These are phyloP conservation scores for Flexamia atlantica DNA, from an alignment of 2,888 invertebrate species.

Conservation along the genomic window DNA sequence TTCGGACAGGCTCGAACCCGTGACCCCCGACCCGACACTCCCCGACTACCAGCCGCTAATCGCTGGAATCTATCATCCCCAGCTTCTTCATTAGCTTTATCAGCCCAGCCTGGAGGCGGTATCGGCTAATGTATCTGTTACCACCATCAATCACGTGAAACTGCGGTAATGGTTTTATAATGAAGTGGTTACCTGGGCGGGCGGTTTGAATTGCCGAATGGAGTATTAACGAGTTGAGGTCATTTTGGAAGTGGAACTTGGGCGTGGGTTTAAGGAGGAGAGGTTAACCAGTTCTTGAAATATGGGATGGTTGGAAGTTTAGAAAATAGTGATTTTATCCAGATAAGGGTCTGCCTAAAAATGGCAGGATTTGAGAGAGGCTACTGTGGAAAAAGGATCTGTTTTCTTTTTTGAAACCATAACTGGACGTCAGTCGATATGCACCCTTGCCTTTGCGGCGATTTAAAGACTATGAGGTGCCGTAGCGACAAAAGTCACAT, in stretches of 20 bases:
- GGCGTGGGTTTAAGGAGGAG: too few species aligned
- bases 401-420: too few species aligned
- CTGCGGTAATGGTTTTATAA: conserved; percentile 52
- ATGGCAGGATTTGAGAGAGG: too few species aligned
- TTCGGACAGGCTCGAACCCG: not conserved
- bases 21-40: conserved; percentile 19
- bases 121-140: conserved; percentile 42
- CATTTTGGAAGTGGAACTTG: not conserved
- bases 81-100: conserved; percentile 24
- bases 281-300: too few species aligned
- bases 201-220: not conserved
- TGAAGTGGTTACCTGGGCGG: conserved; percentile 37
- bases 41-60: conserved; percentile 32
- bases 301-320: too few species aligned
- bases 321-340: too few species aligned
- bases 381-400: too few species aligned
- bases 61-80: conserved; percentile 21
- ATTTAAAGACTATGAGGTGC: too few species aligned
- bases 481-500: too few species aligned
- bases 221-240: not conserved
- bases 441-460: too few species aligned
- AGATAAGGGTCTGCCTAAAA: too few species aligned
- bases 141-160: conserved; percentile 43
- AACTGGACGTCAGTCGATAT: too few species aligned
- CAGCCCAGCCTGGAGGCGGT: conserved; percentile 19